Evolutionary conservation across 2,113 vertebrate genomes (phyloP).

Genomic region (Petrocephalus microphthalmus): DNA sequence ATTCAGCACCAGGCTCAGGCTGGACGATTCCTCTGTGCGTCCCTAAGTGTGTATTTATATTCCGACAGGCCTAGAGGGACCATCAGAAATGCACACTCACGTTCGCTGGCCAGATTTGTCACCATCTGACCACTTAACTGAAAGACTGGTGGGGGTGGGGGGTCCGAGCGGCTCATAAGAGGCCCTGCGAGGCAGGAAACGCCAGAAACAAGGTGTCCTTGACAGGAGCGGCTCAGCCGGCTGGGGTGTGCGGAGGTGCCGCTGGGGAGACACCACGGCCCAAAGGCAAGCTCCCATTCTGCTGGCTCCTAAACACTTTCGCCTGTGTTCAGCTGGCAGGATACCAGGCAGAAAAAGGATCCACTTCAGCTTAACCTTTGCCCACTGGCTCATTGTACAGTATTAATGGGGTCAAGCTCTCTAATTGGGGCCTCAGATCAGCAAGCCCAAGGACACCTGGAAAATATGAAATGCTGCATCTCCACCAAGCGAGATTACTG

Average conservation of each 20-base stretch:
- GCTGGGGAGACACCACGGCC: neutral
- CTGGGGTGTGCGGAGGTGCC: neutral
- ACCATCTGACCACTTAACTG: neutral
- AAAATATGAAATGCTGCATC: neutral
- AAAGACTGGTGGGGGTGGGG: neutral
- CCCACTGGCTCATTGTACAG: neutral
- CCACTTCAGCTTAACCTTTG: neutral
- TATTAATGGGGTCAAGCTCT: neutral
- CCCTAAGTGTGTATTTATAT: neutral
- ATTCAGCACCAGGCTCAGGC: neutral
- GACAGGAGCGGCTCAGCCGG: neutral
- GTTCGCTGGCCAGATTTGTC: neutral
- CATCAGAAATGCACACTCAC: neutral
- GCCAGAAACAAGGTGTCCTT: neutral
- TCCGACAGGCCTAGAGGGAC: neutral
- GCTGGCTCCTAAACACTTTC: neutral
- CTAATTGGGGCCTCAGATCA: neutral
- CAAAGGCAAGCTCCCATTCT: neutral
- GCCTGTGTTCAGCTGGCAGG: neutral
- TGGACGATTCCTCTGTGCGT: neutral
- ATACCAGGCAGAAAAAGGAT: neutral
- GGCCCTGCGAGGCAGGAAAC: neutral
- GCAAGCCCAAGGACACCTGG: neutral
- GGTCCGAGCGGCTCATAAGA: neutral
- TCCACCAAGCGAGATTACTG: neutral